phyloP scores from a whole-genome alignment of 2,888 invertebrate genomes.

The Gymnocheta viridis region DNA sequence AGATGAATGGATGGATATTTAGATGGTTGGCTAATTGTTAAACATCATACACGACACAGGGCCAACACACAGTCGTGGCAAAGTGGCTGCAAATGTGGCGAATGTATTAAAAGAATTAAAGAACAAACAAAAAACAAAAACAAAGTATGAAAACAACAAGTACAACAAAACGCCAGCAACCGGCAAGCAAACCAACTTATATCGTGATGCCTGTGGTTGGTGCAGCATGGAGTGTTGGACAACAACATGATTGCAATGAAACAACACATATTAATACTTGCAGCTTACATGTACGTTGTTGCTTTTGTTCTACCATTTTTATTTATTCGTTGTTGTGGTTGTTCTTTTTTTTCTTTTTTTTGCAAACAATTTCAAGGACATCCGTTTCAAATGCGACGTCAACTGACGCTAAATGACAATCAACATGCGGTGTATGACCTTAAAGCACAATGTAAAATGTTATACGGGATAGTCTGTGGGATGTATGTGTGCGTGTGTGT shows the following conservation, averaged over 20 bases:
- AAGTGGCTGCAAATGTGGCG: slow-evolving; percentile 64
- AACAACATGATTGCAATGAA: slow-evolving; percentile 15
- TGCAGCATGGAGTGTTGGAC: slow-evolving; percentile 31
- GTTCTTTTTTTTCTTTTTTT: too few relatives aligned
- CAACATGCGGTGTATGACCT: slow-evolving; percentile 70
- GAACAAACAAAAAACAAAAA: background rate
- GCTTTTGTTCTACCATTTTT: slow-evolving; percentile 21
- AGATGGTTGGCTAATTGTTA: slow-evolving; percentile 31
- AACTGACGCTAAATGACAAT: slow-evolving; percentile 69
- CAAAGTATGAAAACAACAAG: background rate
- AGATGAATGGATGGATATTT: background rate
- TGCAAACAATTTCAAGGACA: slow-evolving; percentile 73
- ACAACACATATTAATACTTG: slow-evolving; percentile 33
- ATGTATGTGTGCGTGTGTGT: background rate
- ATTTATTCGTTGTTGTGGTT: too few relatives aligned
- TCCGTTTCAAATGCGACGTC: slow-evolving; percentile 73
- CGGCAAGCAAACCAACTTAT: slow-evolving; percentile 37
- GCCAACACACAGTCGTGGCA: background rate
- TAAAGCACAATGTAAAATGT: slow-evolving; percentile 44
- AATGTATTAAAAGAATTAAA: background rate
- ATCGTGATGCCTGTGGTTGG: slow-evolving; percentile 39
- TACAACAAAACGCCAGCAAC: slow-evolving; percentile 19
- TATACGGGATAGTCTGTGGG: background rate
- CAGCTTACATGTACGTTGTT: slow-evolving; percentile 19
- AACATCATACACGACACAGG: slow-evolving; percentile 12